These are phyloP conservation scores for Dissostichus mawsoni DNA, from an alignment of 2,113 vertebrate species.

Conservation along the genomic window DNA sequence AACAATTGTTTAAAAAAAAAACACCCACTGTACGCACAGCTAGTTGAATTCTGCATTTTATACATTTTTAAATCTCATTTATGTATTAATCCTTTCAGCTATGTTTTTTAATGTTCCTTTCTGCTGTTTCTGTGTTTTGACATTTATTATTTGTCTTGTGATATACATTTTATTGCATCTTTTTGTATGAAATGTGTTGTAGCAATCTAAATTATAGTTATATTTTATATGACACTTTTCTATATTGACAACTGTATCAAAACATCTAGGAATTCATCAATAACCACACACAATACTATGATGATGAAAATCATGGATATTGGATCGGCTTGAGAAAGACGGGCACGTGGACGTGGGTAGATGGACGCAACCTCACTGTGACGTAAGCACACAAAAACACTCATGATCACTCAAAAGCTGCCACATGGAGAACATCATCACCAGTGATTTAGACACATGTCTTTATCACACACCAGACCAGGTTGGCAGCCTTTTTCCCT, in stretches of 20 bases:
- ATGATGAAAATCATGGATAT: slow-evolving; percentile 23
- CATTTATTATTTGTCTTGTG: not conserved
- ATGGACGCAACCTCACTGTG: slow-evolving; percentile 38
- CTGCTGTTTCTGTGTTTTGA: not conserved
- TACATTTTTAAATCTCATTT: not conserved
- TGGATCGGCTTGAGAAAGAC: slow-evolving; percentile 57
- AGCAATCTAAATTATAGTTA: no score
- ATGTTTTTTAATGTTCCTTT: not conserved
- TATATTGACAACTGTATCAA: not conserved
- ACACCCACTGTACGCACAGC: not conserved
- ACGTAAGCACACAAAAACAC: slow-evolving; percentile 31
- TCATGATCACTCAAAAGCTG: not conserved
- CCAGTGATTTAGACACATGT: not conserved
- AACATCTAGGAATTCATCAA: slow-evolving; percentile 63
- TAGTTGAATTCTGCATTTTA: not conserved
- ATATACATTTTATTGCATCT: no score
- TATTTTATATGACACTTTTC: not conserved
- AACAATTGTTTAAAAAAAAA: no score
- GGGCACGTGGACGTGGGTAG: slow-evolving; percentile 44
- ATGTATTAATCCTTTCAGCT: no score
- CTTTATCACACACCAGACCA: not conserved
- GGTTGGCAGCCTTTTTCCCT: not conserved
- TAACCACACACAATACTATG: not conserved
- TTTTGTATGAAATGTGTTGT: no score
- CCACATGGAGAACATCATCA: not conserved